Evolutionary conservation across 2,888 invertebrate species (phyloP).

Genomic region (Biston stratarius): DNA sequence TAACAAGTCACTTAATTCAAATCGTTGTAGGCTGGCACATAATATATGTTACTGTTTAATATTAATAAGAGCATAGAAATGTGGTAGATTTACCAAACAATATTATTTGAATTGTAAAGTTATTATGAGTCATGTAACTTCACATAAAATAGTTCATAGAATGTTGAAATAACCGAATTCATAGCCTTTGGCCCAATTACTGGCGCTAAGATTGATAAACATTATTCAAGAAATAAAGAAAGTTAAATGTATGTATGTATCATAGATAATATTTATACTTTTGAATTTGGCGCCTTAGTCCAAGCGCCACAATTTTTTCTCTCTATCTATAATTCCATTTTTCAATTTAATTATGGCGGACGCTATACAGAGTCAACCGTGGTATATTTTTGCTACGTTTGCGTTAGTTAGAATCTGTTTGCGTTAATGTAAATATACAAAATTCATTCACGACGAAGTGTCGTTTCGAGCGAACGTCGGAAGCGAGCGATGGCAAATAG

Average conservation of each 20-base stretch:
- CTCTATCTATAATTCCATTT: neutral
- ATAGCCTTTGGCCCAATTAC: no score
- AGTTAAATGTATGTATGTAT: neutral
- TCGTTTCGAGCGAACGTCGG: constrained; percentile 57
- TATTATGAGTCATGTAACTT: no score
- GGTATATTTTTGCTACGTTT: constrained; percentile 49
- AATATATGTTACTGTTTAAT: no score
- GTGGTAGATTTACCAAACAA: no score
- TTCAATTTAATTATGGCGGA: constrained; percentile 68
- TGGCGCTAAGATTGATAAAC: no score
- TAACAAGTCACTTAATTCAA: no score
- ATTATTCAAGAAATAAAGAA: neutral
- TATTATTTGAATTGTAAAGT: no score
- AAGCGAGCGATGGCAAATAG: constrained; percentile 77
- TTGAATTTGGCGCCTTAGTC: constrained; percentile 27
- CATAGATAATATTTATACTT: neutral
- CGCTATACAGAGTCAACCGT: constrained; percentile 48
- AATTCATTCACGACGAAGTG: constrained; percentile 58
- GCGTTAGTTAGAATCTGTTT: constrained; percentile 23
- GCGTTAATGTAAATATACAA: constrained; percentile 54
- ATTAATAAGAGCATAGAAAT: no score
- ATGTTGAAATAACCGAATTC: no score
- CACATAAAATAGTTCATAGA: no score
- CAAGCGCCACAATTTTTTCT: constrained; percentile 8
- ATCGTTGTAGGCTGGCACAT: no score